Conservation (phyloP, 2,888 invertebrate species). For the Troilus luridus region DNA sequence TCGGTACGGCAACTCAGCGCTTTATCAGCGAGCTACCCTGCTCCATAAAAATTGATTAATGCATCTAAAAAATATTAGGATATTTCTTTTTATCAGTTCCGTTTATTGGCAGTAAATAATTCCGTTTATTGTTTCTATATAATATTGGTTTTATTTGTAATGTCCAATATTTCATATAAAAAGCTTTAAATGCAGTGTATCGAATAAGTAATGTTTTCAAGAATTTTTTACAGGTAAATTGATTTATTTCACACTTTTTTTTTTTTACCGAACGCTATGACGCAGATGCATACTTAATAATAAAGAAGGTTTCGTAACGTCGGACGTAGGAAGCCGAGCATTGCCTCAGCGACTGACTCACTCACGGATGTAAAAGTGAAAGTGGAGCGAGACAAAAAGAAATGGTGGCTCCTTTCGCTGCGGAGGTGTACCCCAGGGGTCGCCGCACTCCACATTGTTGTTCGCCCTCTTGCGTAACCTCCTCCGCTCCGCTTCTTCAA, state of each 20-base stretch:
- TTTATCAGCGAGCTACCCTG: too few species aligned
- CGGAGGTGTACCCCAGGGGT: background rate
- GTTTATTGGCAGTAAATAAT: too few species aligned
- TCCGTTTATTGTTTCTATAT: too few species aligned
- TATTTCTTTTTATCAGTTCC: too few species aligned
- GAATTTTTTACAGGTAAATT: background rate
- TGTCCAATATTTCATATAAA: background rate
- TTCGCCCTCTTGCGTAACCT: constrained; percentile 15
- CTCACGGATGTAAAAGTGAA: constrained; percentile 57
- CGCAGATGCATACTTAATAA: background rate
- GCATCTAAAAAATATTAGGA: too few species aligned
- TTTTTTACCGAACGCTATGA: background rate
- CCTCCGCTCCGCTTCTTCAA: background rate
- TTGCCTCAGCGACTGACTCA: constrained; percentile 51
- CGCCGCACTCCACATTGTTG: constrained; percentile 19
- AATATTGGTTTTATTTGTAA: too few species aligned
- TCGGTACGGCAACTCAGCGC: too few species aligned
- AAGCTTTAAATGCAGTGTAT: background rate
- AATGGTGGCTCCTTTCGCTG: constrained; percentile 42
- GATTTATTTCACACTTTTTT: background rate
- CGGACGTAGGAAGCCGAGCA: constrained; percentile 14
- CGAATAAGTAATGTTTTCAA: background rate
- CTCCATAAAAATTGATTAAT: too few species aligned
- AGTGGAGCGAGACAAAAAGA: constrained; percentile 55
- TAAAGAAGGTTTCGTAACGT: constrained; percentile 17